Evolutionary conservation across 2,797 vertebrate species (phyloP), one percentile per base, ranked within the genome.

Genomic region (Hozukius guyotensis): DNA sequence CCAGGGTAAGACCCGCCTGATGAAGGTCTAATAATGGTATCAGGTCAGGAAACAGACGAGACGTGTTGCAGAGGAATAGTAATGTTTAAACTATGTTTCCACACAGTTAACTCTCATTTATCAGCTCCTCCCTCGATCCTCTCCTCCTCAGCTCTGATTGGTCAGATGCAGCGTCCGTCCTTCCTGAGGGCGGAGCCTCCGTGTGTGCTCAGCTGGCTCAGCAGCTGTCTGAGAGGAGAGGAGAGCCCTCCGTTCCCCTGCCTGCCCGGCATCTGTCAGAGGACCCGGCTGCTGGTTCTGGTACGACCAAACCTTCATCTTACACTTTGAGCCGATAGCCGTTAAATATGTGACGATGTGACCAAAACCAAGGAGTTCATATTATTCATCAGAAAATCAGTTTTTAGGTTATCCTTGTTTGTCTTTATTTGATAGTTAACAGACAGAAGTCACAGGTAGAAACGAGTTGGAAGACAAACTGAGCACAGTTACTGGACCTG

Each of bases 131-230:
- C 20, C 2, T 29, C 18, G 38, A 1, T 42, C 6, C 5, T 16
- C 2, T 24, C 3, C 32, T 67, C 25, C 32, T 78, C 89, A 99
- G 98, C 94, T 91, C 96, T 97, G 87, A 95, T 96, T 93, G 95
- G 93, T 87, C 96, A 97, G 93, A 97, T 99, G 97, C 96, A 96
- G 87, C 96, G 93, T 60, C 97, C 97, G 0, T 90, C 96, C 2
- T 98, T 97, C 92, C 95, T 99, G 82, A 96, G 92, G 55, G 81
- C 94, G 3, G 96, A 98, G 74, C 98, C 98, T 56, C 98, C 99
- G 7, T 97, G 97, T 84, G 96, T 99, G 81, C 97, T 98, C 84
- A 95, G 95, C 85, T 99, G 98, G 98, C 94, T 99, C 87, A 98
- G 97, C 83, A 95, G 95, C 77, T 99, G 97, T 87, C 89, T 99